Conservation (phyloP, 2,113 vertebrate genomes). For the Pygoscelis antarcticus region DNA sequence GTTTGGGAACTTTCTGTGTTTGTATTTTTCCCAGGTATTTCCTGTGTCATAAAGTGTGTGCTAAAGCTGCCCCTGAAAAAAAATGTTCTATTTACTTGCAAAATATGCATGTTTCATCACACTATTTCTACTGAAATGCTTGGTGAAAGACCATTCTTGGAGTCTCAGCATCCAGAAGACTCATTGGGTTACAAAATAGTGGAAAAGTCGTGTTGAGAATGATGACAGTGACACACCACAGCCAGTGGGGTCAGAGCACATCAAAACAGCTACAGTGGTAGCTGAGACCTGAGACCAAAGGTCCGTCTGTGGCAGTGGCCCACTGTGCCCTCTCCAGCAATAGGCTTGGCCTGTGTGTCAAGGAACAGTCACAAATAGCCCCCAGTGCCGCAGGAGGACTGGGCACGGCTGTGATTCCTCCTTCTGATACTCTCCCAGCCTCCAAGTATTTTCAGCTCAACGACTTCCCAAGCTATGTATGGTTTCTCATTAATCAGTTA, state of each 20-base stretch:
- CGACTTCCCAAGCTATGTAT: rapidly evolving
- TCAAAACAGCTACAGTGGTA: neutral
- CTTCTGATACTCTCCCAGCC: neutral
- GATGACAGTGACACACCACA: neutral
- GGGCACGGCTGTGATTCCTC: neutral
- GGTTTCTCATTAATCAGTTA: neutral
- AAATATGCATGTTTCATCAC: neutral
- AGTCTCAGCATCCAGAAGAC: neutral
- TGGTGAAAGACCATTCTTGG: neutral
- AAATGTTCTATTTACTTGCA: neutral
- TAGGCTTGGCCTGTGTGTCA: neutral
- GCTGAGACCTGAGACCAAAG: neutral
- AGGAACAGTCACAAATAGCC: neutral
- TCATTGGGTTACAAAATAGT: neutral
- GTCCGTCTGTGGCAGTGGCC: neutral
- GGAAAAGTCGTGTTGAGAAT: neutral
- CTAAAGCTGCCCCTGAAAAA: neutral
- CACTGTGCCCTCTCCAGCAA: neutral
- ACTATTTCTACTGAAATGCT: neutral
- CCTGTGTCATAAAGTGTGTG: neutral
- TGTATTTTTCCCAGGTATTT: neutral
- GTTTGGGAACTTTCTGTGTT: neutral
- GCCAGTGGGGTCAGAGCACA: neutral
- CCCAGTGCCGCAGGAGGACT: neutral
- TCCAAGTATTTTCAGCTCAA: neutral